These are phyloP conservation scores for Siniperca knerii DNA, from an alignment of 2,113 vertebrate species.

Conservation along the genomic window DNA sequence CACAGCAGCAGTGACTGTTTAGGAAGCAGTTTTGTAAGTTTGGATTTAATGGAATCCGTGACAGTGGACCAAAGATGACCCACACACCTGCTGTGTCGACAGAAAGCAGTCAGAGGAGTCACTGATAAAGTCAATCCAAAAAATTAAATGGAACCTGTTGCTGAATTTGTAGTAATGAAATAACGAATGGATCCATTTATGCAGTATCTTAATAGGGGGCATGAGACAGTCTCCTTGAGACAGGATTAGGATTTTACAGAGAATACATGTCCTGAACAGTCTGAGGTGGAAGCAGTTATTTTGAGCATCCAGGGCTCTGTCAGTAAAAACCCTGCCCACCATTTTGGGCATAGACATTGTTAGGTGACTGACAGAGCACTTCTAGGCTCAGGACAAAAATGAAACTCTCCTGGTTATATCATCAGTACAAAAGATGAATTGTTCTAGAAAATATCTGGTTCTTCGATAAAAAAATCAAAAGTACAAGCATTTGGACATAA, in stretches of 20 bases:
- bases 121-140: background rate
- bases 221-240: background rate
- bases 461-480: too few relatives aligned
- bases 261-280: conserved; percentile 6
- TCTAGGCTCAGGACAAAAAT: background rate
- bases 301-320: too few relatives aligned
- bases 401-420: background rate
- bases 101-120: background rate
- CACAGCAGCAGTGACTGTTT: background rate
- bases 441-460: too few relatives aligned
- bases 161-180: background rate
- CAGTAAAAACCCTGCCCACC: too few relatives aligned
- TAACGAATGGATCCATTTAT: background rate
- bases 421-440: too few relatives aligned
- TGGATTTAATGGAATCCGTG: background rate
- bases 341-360: background rate
- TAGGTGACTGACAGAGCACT: background rate
- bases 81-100: background rate
- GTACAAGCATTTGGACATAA: too few relatives aligned
- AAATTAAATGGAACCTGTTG: background rate
- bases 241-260: background rate
- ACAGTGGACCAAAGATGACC: background rate
- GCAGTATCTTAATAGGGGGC: background rate
- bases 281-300: background rate
- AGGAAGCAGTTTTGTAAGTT: background rate